Conservation (phyloP, 2,113 vertebrate species). For the Lates calcarifer region DNA sequence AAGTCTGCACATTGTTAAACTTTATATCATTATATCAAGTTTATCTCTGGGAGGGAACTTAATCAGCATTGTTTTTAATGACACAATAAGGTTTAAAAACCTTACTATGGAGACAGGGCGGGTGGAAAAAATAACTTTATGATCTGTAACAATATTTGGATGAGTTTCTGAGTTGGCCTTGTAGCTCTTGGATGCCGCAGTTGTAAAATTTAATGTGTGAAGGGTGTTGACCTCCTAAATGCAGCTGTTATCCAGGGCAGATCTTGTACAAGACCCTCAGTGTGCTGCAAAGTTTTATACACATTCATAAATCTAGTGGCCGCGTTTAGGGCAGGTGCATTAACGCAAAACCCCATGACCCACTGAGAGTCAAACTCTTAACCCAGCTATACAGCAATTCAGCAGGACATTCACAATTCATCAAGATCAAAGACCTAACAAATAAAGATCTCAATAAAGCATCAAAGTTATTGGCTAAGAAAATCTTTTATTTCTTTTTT, state of each 20-base stretch:
- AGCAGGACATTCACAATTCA: slow-evolving; percentile 8
- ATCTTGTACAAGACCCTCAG: slow-evolving; percentile 37
- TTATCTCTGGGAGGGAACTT: not conserved
- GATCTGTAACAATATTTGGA: slow-evolving; percentile 51
- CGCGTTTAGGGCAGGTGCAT: slow-evolving; percentile 33
- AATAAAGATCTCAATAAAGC: slow-evolving; percentile 43
- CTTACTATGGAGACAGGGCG: not conserved
- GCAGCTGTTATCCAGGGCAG: slow-evolving; percentile 50
- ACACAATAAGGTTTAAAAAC: slow-evolving; percentile 3
- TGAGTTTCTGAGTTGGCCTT: slow-evolving; percentile 19
- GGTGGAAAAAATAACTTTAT: slow-evolving; percentile 1
- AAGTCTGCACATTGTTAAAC: not conserved
- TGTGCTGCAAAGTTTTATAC: slow-evolving; percentile 55
- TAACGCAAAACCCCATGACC: slow-evolving; percentile 22
- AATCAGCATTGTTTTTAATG: slow-evolving; percentile 16
- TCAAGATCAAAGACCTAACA: slow-evolving; percentile 30
- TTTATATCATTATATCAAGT: not conserved
- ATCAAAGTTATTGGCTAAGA: not conserved
- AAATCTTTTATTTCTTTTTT: not conserved
- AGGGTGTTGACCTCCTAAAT: slow-evolving; percentile 51
- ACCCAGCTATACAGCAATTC: slow-evolving; percentile 16
- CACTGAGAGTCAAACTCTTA: slow-evolving; percentile 9
- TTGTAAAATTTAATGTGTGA: slow-evolving; percentile 50
- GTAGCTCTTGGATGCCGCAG: slow-evolving; percentile 11
- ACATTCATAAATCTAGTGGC: slow-evolving; percentile 58